These are phyloP conservation scores for Leptodirus hochenwartii DNA, from an alignment of 2,888 invertebrate species.

Conservation along the genomic window DNA sequence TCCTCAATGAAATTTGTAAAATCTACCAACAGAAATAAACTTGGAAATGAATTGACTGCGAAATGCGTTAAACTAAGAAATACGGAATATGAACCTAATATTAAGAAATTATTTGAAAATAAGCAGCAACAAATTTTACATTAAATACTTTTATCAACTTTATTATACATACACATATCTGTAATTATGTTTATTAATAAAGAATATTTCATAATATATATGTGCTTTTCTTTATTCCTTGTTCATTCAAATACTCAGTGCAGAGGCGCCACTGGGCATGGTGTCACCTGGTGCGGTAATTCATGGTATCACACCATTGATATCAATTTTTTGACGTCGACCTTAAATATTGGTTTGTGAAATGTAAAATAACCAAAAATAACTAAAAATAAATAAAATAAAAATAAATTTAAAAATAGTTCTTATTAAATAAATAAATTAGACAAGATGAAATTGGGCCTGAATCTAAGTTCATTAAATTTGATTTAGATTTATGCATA, in stretches of 20 bases:
- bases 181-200: slow-evolving; percentile 6
- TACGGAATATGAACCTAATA: slow-evolving; percentile 8
- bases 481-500: no score
- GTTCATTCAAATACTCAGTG: slow-evolving; percentile 7
- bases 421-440: no score
- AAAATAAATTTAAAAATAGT: no score
- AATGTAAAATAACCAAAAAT: no score
- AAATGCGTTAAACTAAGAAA: slow-evolving; percentile 6
- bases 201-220: slow-evolving; percentile 8
- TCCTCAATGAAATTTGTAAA: slow-evolving; percentile 8
- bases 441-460: no score
- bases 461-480: no score
- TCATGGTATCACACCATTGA: slow-evolving; percentile 3
- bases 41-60: slow-evolving; percentile 3
- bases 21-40: slow-evolving; percentile 7
- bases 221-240: slow-evolving; percentile 8
- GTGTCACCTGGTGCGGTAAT: slow-evolving; percentile 4
- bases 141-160: slow-evolving; percentile 6
- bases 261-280: slow-evolving; percentile 3
- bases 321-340: slow-evolving; percentile 1
- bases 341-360: background rate
- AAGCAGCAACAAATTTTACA: slow-evolving; percentile 7
- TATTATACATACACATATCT: slow-evolving; percentile 7
- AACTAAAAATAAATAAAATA: no score
- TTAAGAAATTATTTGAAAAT: slow-evolving; percentile 8